Evolutionary conservation across 2,113 vertebrate species (phyloP).

Genomic region (Lichenostomus cassidix): DNA sequence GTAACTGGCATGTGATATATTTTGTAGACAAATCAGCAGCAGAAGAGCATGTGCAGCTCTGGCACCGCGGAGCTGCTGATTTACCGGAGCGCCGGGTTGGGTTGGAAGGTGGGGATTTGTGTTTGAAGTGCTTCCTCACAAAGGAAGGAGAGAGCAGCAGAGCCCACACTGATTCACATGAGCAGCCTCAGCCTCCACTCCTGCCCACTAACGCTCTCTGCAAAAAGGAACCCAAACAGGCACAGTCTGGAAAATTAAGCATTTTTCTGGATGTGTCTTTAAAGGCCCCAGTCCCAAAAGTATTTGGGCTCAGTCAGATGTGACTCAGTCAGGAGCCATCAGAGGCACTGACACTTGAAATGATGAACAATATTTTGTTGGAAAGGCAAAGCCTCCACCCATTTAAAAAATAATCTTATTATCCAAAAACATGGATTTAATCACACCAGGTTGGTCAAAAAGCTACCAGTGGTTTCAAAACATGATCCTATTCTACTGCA

Average conservation of each 20-base stretch:
- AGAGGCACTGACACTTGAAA: neutral
- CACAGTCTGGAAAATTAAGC: neutral
- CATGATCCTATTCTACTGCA: neutral
- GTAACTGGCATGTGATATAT: conserved; percentile 53
- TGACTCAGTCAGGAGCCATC: no score
- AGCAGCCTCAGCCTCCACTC: neutral
- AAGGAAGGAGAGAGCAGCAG: neutral
- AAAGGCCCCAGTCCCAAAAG: neutral
- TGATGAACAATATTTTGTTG: neutral
- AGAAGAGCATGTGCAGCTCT: conserved; percentile 21
- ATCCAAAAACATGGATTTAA: neutral
- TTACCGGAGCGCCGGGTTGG: neutral
- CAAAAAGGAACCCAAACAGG: neutral
- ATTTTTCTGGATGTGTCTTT: neutral
- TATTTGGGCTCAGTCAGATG: neutral
- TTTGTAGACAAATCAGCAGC: conserved; percentile 54
- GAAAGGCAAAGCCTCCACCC: neutral
- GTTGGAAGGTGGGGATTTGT: conserved; percentile 27
- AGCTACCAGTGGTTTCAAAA: neutral
- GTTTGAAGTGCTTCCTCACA: neutral
- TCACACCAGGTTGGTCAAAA: neutral
- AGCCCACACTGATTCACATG: neutral
- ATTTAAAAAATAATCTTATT: neutral
- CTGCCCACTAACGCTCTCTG: neutral
- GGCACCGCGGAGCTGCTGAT: neutral